Conservation (phyloP, 2,888 invertebrate genomes). For the Cerastis leucographa region DNA sequence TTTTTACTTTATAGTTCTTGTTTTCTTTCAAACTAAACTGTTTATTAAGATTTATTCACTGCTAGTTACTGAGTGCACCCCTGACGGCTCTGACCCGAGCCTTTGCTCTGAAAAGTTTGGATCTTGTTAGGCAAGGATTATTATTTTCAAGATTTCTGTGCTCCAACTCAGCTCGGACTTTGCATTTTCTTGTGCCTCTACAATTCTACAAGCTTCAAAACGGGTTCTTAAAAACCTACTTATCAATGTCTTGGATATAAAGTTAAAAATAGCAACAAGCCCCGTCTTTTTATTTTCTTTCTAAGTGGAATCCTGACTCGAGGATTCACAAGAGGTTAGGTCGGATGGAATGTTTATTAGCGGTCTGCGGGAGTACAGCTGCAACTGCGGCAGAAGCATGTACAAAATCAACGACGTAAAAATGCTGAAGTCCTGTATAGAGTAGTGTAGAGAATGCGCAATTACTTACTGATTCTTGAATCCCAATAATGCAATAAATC, state of each 20-base stretch:
- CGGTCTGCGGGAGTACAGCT: constrained; percentile 36
- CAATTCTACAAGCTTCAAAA: constrained; percentile 50
- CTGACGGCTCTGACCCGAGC: constrained; percentile 40
- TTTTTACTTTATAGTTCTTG: constrained; percentile 22
- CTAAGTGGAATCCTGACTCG: constrained; percentile 52
- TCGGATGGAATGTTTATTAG: constrained; percentile 62
- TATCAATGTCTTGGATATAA: constrained; percentile 59
- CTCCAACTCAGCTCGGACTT: constrained; percentile 30
- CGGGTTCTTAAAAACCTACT: constrained; percentile 58
- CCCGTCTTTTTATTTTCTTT: constrained; percentile 56
- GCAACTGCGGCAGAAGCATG: constrained; percentile 32
- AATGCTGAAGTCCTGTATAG: constrained; percentile 12
- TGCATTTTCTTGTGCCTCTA: constrained; percentile 50
- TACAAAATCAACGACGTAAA: constrained; percentile 24
- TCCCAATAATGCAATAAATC: constrained; percentile 35
- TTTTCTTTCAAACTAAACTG: constrained; percentile 38
- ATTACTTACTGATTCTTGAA: constrained; percentile 23
- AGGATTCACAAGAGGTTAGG: constrained; percentile 52
- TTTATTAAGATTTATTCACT: constrained; percentile 45
- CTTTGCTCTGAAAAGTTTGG: constrained; percentile 55
- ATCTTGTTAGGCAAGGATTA: constrained; percentile 63
- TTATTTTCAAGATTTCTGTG: constrained; percentile 54
- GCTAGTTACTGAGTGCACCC: constrained; percentile 35
- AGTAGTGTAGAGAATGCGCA: background rate
- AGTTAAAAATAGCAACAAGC: constrained; percentile 58